Evolutionary conservation across 2,113 vertebrate species (phyloP), one percentile per base, ranked within the genome.

Genomic region (Sarotherodon lohbergeri): DNA sequence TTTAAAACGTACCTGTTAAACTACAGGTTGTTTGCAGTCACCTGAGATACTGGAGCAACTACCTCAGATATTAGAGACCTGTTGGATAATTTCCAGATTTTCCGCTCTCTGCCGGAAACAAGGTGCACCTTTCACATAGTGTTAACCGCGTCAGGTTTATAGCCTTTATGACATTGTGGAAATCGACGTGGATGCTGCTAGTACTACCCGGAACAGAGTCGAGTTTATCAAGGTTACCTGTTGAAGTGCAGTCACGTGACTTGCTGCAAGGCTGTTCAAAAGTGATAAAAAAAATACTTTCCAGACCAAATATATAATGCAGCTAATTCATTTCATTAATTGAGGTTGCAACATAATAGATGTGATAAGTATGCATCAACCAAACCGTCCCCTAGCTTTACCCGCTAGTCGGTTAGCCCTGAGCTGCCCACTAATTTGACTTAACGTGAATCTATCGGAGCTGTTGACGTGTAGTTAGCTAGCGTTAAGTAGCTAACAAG

Each of bases 161-260:
- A 78, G 16, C 16, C 6, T 34, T 52, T 34, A n/a, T 52, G 17
- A 32, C 73, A 78, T 13, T 78, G 43, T 50, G 17, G 9, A 78
- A 78, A 78, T 32, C 27, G 43, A 78, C 27, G 27, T 78, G 73
- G 46, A 34, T 52, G 73, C 10, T 32, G 46, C 46, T 34, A 32
- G 48, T 52, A 2, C 46, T 52, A 78, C 61, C 76, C 43, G 76
- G 79, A 90, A 82, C 10, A 32, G 36, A 34, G 24, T 24, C 17
- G 22, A 22, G 16, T 68, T 87, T 12, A 7, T 8, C 63, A 41
- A 41, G 14, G 43, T 80, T 86, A 92, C 94, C 91, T 94, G 92
- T 93, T 93, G 94, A 91, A n/a, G 83, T 32, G 27, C 14, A 5
- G 73, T 91, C 93, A 93, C 87, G 78, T 93, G 91, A 92, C 89